Percentiles rank a stretch among this genome's conserved stretches.
Evolutionary conservation across 2,888 invertebrate species (phyloP).

Genomic region (Troides aeacus): DNA sequence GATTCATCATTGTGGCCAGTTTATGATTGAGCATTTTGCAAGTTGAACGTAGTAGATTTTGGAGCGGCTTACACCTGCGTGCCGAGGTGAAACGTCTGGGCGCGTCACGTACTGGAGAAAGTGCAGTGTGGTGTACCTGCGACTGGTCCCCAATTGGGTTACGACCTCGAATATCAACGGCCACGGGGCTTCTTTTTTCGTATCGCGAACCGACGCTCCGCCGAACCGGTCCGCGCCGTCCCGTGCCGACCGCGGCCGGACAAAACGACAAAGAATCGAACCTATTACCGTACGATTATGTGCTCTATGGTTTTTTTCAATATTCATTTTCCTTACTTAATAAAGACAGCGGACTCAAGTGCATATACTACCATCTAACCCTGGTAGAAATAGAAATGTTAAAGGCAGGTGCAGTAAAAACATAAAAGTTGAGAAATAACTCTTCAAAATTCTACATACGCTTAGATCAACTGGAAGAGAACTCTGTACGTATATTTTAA

Average conservation of each 20-base stretch:
- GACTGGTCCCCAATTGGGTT: slow-evolving; percentile 75
- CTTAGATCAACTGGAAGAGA: no score
- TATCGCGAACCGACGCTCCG: slow-evolving; percentile 42
- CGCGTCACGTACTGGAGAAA: slow-evolving; percentile 75
- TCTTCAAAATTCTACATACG: no score
- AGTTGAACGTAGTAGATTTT: slow-evolving; percentile 45
- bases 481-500: no score
- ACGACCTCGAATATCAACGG: slow-evolving; percentile 70
- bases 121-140: slow-evolving; percentile 73
- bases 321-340: background rate
- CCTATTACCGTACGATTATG: slow-evolving; percentile 29
- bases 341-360: no score
- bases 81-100: slow-evolving; percentile 62
- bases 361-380: no score
- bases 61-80: slow-evolving; percentile 46
- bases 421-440: no score
- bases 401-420: no score
- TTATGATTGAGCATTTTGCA: slow-evolving; percentile 43
- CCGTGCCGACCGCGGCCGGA: slow-evolving; percentile 36
- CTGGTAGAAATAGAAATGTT: no score
- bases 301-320: slow-evolving; percentile 22
- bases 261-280: slow-evolving; percentile 28
- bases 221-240: slow-evolving; percentile 45
- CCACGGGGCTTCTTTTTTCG: slow-evolving; percentile 61
- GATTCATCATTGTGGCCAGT: slow-evolving; percentile 2